A percentile compares a stretch with the other conserved stretches of the same genome.
These are phyloP conservation scores for Bombylius discolor DNA, from an alignment of 2,888 invertebrate genomes.

Conservation along the genomic window DNA sequence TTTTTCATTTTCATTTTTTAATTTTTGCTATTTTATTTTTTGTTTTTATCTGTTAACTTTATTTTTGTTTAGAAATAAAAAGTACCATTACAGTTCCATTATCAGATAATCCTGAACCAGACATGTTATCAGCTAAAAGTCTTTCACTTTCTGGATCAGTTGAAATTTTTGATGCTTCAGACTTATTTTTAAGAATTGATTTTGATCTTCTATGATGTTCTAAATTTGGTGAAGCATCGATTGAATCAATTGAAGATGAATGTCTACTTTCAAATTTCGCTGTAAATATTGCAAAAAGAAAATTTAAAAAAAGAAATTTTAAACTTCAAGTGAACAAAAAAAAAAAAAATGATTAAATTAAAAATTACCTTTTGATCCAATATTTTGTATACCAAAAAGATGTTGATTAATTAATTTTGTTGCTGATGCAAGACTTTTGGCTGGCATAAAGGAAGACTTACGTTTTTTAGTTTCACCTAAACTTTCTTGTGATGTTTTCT, in stretches of 20 bases:
- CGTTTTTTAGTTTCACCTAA: constrained; percentile 34
- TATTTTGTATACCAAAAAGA: constrained; percentile 50
- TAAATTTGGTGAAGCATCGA: constrained; percentile 51
- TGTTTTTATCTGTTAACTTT: too few species aligned
- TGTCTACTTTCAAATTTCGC: constrained; percentile 46
- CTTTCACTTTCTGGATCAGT: constrained; percentile 64
- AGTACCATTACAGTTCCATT: constrained; percentile 38
- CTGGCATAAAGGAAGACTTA: constrained; percentile 46
- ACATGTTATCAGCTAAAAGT: constrained; percentile 52
- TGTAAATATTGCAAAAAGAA: constrained; percentile 14
- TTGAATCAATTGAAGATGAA: constrained; percentile 55
- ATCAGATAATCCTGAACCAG: constrained; percentile 44
- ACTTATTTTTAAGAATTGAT: constrained; percentile 61
- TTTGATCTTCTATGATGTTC: constrained; percentile 56
- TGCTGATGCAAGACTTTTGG: constrained; percentile 54
- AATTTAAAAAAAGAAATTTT: neutral
- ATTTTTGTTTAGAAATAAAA: too few species aligned
- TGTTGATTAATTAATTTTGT: constrained; percentile 62
- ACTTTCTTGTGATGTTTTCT: constrained; percentile 42
- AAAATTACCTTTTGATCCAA: constrained; percentile 30
- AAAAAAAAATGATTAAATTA: neutral
- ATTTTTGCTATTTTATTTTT: too few species aligned
- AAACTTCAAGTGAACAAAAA: too few species aligned
- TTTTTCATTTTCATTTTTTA: too few species aligned
- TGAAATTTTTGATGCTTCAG: constrained; percentile 44